Conservation (phyloP, 2,888 invertebrate species). For the Odontothrips loti region DNA sequence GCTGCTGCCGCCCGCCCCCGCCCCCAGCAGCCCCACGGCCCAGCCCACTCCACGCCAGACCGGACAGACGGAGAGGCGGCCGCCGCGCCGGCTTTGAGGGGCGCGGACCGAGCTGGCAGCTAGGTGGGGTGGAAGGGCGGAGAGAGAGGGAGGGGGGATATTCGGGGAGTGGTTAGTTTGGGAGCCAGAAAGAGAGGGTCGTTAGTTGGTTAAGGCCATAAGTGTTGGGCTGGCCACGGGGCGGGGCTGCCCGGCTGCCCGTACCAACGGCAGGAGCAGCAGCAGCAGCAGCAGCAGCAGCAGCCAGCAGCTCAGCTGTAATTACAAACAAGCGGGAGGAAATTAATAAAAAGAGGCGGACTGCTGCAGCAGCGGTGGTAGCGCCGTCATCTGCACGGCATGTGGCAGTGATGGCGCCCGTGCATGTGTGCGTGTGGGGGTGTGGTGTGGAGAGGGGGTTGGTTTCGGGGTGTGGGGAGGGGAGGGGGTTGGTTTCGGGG, state of each 20-base stretch:
- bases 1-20: too few species aligned
- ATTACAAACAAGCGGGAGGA: not conserved
- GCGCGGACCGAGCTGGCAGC: conserved; percentile 15
- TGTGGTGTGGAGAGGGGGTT: not conserved
- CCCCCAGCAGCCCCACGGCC: too few species aligned
- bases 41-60: too few species aligned
- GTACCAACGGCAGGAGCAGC: too few species aligned
- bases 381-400: not conserved
- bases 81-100: too few species aligned
- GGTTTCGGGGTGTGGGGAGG: not conserved
- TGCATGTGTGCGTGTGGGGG: not conserved
- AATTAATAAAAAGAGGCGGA: conserved; percentile 10
- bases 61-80: too few species aligned
- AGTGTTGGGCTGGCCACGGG: not conserved
- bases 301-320: too few species aligned
- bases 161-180: conserved; percentile 35
- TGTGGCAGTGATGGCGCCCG: not conserved
- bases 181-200: conserved; percentile 34
- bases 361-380: conserved; percentile 12
- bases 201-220: conserved; percentile 19
- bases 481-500: not conserved
- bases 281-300: too few species aligned
- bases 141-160: conserved; percentile 31
- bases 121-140: conserved; percentile 26
- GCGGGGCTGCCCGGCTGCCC: too few species aligned